Conservation (phyloP, 2,888 invertebrate species). For the Nomada flava region DNA sequence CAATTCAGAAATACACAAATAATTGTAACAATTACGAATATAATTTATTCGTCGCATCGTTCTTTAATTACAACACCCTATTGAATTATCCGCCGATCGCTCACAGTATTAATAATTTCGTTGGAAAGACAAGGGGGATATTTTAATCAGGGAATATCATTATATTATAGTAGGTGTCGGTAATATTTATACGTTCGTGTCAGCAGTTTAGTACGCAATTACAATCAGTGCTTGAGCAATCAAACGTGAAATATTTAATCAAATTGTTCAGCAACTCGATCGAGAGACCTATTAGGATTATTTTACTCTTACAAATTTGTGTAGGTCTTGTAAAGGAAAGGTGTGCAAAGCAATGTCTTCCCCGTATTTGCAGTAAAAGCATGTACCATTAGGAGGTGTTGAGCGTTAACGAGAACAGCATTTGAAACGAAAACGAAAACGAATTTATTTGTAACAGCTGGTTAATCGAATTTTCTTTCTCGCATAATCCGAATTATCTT, state of each 20-base stretch:
- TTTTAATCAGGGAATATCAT: conserved; percentile 45
- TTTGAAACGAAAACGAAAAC: conserved; percentile 27
- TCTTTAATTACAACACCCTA: too few relatives aligned
- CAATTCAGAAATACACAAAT: conserved; percentile 10
- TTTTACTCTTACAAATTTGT: conserved; percentile 33
- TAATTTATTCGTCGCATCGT: neutral
- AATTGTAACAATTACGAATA: neutral
- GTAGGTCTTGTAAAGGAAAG: conserved; percentile 39
- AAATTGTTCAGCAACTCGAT: conserved; percentile 69
- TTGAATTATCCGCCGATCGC: neutral
- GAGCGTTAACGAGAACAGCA: conserved; percentile 34
- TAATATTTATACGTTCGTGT: conserved; percentile 16
- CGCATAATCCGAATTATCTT: neutral
- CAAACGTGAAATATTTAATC: conserved; percentile 67
- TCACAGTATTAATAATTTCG: neutral
- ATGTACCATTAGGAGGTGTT: conserved; percentile 51
- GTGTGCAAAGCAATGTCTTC: conserved; percentile 69
- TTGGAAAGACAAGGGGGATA: conserved; percentile 46
- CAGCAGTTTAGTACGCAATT: conserved; percentile 43
- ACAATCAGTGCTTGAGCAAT: conserved; percentile 65
- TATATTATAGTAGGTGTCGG: neutral
- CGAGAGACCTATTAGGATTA: conserved; percentile 26
- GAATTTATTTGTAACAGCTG: conserved; percentile 22
- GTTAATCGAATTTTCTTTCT: neutral
- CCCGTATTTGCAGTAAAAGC: conserved; percentile 58